Evolutionary conservation across 1,140 invertebrate species (phyloP).

Genomic region (Hyles vespertilio): DNA sequence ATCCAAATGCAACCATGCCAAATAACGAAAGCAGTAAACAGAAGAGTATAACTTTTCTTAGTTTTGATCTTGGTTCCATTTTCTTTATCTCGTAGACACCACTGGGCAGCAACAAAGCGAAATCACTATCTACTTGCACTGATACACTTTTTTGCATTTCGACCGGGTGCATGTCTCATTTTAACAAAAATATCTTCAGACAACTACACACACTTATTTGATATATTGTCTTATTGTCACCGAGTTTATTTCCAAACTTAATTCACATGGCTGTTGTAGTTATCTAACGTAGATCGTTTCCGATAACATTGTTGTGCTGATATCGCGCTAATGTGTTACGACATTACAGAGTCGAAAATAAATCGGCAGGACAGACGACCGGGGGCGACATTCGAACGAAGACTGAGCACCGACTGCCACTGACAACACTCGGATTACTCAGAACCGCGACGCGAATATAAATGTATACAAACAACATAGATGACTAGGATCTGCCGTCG

Average conservation of each 20-base stretch:
- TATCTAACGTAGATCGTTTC: conserved; percentile 41
- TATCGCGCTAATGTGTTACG: conserved; percentile 42
- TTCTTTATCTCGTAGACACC: conserved; percentile 85
- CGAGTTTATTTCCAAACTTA: conserved; percentile 24
- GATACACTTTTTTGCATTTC: conserved; percentile 85
- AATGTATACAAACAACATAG: conserved; percentile 9
- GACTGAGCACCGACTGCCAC: conserved; percentile 17
- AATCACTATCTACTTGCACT: conserved; percentile 86
- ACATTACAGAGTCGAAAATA: conserved; percentile 47
- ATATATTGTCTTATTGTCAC: conserved; percentile 29
- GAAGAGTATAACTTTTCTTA: conserved; percentile 85
- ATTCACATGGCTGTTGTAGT: conserved; percentile 41
- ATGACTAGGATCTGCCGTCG: background rate
- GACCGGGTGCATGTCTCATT: conserved; percentile 74
- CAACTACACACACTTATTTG: conserved; percentile 43
- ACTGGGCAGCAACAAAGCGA: conserved; percentile 81
- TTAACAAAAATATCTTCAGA: conserved; percentile 59
- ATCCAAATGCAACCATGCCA: conserved; percentile 90
- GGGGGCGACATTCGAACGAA: conserved; percentile 15
- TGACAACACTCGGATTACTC: conserved; percentile 5
- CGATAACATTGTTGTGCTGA: conserved; percentile 58
- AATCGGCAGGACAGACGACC: conserved; percentile 29
- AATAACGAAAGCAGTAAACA: conserved; percentile 86
- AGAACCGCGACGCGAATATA: conserved; percentile 7
- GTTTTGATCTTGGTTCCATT: conserved; percentile 84